Evolutionary conservation across 2,888 invertebrate species (phyloP), one percentile per base, ranked within the genome.

Genomic region (Brachyptera risi): DNA sequence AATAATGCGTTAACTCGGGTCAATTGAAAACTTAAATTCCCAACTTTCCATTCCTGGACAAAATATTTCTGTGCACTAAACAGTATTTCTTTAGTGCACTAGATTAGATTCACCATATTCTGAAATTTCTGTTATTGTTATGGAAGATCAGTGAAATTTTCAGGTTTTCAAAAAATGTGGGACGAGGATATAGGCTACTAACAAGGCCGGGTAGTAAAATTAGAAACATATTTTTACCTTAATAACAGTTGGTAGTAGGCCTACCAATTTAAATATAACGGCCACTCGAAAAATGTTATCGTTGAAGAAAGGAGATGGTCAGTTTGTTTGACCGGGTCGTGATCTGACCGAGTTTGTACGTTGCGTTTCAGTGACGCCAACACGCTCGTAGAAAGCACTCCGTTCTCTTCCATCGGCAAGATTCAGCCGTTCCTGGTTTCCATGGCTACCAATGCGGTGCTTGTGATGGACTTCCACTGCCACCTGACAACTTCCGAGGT

Each of bases 401-500:
- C 93, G 31, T 96, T 96, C 75, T 86, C 90, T 50, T 85, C 88
- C 49, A 79, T 92, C 63, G 92, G 92, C 4, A 93, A 94, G 78
- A 86, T 95, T 60, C 96, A 96, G 75, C 96, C 96, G 11, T 96
- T 96, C 74, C 78, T 91, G 59, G 85, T 96, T 4, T 89, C 92
- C 19, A 83, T 96, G 63, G 87, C 90, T 60, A 90, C 93, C 21
- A 93, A 93, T 70, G 89, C 94, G 1, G 85, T 90, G 62, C 79
- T 96, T 19, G 80, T 96, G 63, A 87, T 95, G 71, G 96, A 96
- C 75, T 89, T 96, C 69, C 96, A 96, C 74, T 92, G 93, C 71
- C 96, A 96, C 75, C 80, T 96, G 68, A 92, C 91, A n/a, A 90
- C 88, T 71, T 90, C 90, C 68, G 96, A 96, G 79, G 92, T 96